Conservation (phyloP, 1,140 invertebrate species). For the Ceratina australensis region DNA sequence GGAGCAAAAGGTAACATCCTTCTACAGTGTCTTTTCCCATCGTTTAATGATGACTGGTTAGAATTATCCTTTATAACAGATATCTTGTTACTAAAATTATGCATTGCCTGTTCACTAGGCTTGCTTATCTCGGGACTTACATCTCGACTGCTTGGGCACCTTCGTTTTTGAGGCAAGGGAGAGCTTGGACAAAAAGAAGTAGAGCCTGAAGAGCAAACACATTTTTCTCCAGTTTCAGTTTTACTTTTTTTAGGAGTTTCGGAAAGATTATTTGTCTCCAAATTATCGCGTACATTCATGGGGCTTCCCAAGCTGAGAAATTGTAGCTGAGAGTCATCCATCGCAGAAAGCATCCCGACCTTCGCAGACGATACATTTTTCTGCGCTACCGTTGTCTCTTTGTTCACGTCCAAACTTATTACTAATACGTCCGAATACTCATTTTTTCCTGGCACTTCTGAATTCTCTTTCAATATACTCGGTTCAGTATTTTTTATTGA, state of each 20-base stretch:
- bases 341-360: slow-evolving; percentile 49
- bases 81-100: neutral
- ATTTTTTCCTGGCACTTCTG: no score
- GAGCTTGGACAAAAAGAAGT: no score
- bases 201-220: no score
- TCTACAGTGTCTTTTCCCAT: neutral
- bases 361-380: neutral
- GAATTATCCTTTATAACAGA: neutral
- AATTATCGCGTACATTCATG: neutral
- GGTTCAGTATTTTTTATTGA: no score
- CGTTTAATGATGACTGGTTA: neutral
- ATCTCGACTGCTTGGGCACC: neutral
- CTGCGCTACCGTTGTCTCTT: neutral
- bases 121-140: neutral
- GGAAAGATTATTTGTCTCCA: neutral
- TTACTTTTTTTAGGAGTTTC: neutral
- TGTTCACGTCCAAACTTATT: neutral
- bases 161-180: no score
- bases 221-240: no score
- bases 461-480: no score
- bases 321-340: slow-evolving; percentile 54
- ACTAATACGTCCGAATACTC: neutral
- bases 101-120: slow-evolving; percentile 19
- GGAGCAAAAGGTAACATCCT: neutral
- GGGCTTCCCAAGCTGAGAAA: slow-evolving; percentile 31